Evolutionary conservation across 2,113 vertebrate genomes (phyloP), one percentile per base, ranked within the genome.

Genomic region (Upupa epops): DNA sequence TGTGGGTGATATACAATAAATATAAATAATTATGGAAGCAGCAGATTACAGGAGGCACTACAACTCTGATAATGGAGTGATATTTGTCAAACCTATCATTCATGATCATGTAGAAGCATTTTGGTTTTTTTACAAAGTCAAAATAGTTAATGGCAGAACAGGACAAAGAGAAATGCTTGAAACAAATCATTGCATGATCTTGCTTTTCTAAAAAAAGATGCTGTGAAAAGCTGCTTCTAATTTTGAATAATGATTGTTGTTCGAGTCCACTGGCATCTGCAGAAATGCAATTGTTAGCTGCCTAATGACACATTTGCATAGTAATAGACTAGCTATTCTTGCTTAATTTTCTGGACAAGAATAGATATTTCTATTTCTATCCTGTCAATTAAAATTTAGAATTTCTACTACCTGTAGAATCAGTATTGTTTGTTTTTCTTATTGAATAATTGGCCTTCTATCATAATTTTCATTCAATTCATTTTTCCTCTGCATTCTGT

Each of bases 291-390:
- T 95, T 94, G 88, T 95, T 97, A 95, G 88, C 86, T 94, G 86
- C 84, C 91, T 97, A 97, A 97, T 97, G 94, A 97, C 93, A 92
- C 92, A 96, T 97, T 98, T 98, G 93, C 97, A 96, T 96, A 96
- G 92, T 95, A 96, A 97, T 97, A 92, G 94, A 55, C 63, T 89
- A 93, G 88, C 70, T 96, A 40, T 74, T 95, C 83, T 95, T 93
- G 61, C 84, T 86, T 96, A 93, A 96, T 96, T 96, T 96, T 80
- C 88, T 94, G 11, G 82, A 70, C 90, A 70, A 81, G 82, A 94
- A 83, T 89, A 96, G 77, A 93, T 89, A 61, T 95, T 97, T 94
- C 65, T 74, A 37, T 90, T 96, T 95, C 74, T 75, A 4, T 58
- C 34, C 52, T 89, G 45, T 94, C 91, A 89, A 21, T 97, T 96